phyloP scores from a whole-genome alignment of 2,797 vertebrate species.

The Helarctos malayanus region DNA sequence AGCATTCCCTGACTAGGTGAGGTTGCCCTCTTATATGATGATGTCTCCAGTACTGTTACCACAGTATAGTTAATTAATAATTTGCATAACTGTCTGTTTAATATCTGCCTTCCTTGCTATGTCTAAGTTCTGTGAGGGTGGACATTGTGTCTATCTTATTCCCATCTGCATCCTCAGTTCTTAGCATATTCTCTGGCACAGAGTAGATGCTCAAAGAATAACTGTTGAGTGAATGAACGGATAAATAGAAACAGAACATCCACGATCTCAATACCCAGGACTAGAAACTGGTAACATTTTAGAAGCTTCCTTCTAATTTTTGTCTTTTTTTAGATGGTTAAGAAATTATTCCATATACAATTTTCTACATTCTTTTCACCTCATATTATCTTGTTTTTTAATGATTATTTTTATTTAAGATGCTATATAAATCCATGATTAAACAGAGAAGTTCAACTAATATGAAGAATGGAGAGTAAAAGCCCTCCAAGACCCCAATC shows the following conservation, averaged over 20 bases:
- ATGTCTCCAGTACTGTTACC: background rate
- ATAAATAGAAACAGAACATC: background rate
- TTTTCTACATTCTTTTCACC: slow-evolving; percentile 40
- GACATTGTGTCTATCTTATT: background rate
- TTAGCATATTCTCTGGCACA: background rate
- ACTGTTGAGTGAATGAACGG: background rate
- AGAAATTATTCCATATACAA: background rate
- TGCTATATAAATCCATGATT: background rate
- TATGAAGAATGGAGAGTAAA: background rate
- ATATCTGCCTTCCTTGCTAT: background rate
- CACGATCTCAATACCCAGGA: background rate
- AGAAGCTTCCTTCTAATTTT: background rate
- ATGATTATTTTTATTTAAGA: slow-evolving; percentile 31
- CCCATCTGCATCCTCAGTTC: background rate
- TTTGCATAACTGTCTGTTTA: background rate
- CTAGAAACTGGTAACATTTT: slow-evolving; percentile 6
- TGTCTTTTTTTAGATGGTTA: background rate
- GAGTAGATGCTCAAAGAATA: background rate
- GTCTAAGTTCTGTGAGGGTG: background rate
- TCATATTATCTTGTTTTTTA: slow-evolving; percentile 16
- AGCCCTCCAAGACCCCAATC: background rate
- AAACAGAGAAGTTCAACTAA: slow-evolving; percentile 40
- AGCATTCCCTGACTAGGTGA: background rate
- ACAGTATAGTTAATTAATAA: slow-evolving; percentile 19
- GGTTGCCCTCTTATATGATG: background rate